Conservation (phyloP, 2,888 invertebrate genomes). For the Homarus gammarus region DNA sequence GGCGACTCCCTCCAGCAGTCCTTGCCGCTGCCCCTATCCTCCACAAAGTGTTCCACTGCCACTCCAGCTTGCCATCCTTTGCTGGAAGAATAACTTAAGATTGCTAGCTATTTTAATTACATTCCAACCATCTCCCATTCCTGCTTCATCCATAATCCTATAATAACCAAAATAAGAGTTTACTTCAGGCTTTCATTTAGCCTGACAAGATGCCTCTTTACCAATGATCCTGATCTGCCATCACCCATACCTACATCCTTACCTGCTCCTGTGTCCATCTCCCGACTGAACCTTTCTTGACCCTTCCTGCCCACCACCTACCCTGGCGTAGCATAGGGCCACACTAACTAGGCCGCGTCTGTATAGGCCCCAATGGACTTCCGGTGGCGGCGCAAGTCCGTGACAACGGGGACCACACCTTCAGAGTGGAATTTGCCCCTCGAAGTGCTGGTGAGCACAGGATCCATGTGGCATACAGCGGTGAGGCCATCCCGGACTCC, state of each 20-base stretch:
- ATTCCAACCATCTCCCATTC: constrained; percentile 14
- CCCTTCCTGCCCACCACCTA: constrained; percentile 27
- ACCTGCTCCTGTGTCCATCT: constrained; percentile 31
- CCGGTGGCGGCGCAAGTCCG: constrained; percentile 93
- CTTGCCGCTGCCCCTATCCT: not conserved
- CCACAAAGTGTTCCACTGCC: not conserved
- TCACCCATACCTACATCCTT: constrained; percentile 2
- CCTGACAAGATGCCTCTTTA: not conserved
- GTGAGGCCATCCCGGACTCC: constrained; percentile 89
- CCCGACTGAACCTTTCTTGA: constrained; percentile 25
- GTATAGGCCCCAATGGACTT: constrained; percentile 92
- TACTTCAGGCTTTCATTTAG: not conserved
- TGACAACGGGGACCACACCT: constrained; percentile 89
- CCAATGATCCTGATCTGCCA: constrained; percentile 6
- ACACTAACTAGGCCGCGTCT: constrained; percentile 73
- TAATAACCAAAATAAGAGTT: constrained; percentile 6
- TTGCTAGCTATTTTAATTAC: constrained; percentile 1
- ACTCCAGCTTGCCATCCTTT: constrained; percentile 1
- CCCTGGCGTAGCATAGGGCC: constrained; percentile 58
- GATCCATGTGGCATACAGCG: constrained; percentile 90
- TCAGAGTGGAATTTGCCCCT: constrained; percentile 94
- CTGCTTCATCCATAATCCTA: constrained; percentile 15
- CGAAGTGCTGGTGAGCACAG: constrained; percentile 94
- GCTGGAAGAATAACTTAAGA: not conserved
- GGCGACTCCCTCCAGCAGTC: not conserved